Conservation (phyloP, 2,113 vertebrate genomes). For the Neogobius melanostomus region DNA sequence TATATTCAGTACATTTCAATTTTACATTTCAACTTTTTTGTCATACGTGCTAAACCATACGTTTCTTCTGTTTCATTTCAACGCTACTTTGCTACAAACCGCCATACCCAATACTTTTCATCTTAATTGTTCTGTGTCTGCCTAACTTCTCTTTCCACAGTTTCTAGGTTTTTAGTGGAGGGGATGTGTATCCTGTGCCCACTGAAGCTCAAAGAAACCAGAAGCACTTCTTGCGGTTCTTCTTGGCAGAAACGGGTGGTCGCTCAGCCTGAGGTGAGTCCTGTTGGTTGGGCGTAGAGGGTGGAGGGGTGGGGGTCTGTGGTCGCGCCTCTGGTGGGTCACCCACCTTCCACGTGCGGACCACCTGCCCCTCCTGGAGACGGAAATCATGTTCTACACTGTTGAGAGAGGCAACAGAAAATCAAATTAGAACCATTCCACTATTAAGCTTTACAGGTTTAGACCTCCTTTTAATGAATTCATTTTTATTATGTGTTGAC, state of each 20-base stretch:
- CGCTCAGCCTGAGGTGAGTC: slow-evolving; percentile 67
- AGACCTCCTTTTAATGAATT: too few species aligned
- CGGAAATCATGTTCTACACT: slow-evolving; percentile 81
- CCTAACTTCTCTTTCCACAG: slow-evolving; percentile 17
- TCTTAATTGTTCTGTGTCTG: slow-evolving; percentile 15
- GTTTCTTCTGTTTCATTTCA: slow-evolving; percentile 56
- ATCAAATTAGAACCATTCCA: background rate
- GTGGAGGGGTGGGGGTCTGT: slow-evolving; percentile 57
- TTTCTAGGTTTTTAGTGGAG: slow-evolving; percentile 26
- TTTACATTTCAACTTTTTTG: slow-evolving; percentile 23
- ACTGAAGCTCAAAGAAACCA: slow-evolving; percentile 75
- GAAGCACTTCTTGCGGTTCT: slow-evolving; percentile 79
- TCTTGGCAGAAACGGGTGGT: slow-evolving; percentile 67
- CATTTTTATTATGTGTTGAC: too few species aligned
- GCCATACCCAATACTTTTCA: slow-evolving; percentile 24
- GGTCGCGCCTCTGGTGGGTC: slow-evolving; percentile 71
- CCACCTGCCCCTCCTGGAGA: slow-evolving; percentile 79
- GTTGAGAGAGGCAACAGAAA: slow-evolving; percentile 10
- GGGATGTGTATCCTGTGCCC: slow-evolving; percentile 21
- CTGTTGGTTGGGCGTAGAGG: slow-evolving; percentile 57
- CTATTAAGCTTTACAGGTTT: background rate
- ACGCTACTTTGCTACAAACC: slow-evolving; percentile 56
- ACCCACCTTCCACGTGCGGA: slow-evolving; percentile 75
- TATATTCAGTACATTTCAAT: slow-evolving; percentile 59
- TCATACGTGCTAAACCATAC: slow-evolving; percentile 55